Evolutionary conservation across 2,888 invertebrate species (phyloP).

Genomic region (Anticlea derivata): DNA sequence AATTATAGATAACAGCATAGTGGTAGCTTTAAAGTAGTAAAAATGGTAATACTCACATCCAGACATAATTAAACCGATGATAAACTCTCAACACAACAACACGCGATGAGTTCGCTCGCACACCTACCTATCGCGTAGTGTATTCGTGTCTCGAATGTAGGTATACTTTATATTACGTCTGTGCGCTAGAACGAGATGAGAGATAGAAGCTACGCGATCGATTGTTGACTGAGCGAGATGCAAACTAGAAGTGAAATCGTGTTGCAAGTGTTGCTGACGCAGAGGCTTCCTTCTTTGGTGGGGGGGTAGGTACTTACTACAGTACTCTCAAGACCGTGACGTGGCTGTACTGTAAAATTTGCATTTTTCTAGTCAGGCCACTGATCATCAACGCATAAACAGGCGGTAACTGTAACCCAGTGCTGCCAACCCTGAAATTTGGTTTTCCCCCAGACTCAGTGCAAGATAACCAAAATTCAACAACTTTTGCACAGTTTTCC

Average conservation of each 20-base stretch:
- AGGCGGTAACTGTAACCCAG: no score
- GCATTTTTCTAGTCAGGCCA: no score
- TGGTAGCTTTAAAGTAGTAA: no score
- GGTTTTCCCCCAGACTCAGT: no score
- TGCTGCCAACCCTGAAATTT: no score
- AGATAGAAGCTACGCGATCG: background rate
- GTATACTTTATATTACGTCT: background rate
- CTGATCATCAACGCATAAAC: no score
- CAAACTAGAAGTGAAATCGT: slow-evolving; percentile 19
- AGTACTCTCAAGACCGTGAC: slow-evolving; percentile 7
- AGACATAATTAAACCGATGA: slow-evolving; percentile 49
- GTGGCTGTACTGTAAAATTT: no score
- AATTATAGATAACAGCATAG: background rate
- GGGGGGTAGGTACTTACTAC: no score
- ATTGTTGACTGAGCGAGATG: slow-evolving; percentile 6
- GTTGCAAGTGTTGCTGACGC: slow-evolving; percentile 15
- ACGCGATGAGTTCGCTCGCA: background rate
- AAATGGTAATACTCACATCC: slow-evolving; percentile 57
- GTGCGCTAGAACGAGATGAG: slow-evolving; percentile 1
- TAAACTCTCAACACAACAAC: slow-evolving; percentile 1
- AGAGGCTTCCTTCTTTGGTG: slow-evolving; percentile 1
- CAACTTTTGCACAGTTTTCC: no score
- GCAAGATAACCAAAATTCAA: no score
- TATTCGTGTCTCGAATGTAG: background rate
- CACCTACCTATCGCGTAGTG: no score